Conservation (phyloP, 2,113 vertebrate genomes). For the Psilopogon haemacephalus region DNA sequence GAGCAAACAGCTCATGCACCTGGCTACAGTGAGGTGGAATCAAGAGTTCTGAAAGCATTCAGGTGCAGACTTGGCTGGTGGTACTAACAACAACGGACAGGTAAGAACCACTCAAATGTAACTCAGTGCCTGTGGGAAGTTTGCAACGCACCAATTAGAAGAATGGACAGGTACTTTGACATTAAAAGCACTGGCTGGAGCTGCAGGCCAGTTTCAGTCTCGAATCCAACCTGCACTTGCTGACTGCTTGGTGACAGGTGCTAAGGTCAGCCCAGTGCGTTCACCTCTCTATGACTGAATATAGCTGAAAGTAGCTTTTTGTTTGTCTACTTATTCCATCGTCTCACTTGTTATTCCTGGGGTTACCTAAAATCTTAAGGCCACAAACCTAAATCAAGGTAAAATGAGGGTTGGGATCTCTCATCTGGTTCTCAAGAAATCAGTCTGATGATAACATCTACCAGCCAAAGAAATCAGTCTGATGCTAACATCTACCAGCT, state of each 20-base stretch:
- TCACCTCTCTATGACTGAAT: neutral
- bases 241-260: neutral
- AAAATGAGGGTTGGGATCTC: neutral
- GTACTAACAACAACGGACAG: neutral
- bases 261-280: neutral
- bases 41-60: neutral
- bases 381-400: neutral
- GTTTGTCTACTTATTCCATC: neutral
- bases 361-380: neutral
- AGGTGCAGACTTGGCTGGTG: neutral
- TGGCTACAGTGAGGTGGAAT: neutral
- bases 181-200: fast-evolving
- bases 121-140: neutral
- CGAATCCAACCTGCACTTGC: neutral
- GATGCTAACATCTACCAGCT: too few species aligned
- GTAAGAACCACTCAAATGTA: neutral
- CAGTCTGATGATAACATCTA: neutral
- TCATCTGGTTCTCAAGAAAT: neutral
- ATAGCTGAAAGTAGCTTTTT: neutral
- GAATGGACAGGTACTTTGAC: neutral
- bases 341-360: neutral
- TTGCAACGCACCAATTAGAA: neutral
- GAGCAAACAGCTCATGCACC: neutral
- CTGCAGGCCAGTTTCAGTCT: neutral
- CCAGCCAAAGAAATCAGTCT: neutral